Conservation (phyloP, 1,140 invertebrate genomes). For the Drosophila simulans region DNA sequence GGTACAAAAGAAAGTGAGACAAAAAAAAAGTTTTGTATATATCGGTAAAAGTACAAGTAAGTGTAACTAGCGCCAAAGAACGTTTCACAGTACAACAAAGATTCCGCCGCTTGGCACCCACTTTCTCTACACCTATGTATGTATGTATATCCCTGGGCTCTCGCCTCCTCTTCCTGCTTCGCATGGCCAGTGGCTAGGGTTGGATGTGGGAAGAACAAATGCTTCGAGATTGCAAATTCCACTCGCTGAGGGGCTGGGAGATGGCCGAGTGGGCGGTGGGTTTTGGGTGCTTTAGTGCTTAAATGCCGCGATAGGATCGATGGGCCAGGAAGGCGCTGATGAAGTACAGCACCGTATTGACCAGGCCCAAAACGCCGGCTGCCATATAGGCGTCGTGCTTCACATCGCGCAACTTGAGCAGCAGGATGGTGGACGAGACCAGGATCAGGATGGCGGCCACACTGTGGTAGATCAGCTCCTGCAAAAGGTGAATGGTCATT, state of each 20-base stretch:
- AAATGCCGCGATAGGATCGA: constrained; percentile 89
- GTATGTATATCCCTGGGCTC: constrained; percentile 2
- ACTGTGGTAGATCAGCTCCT: constrained; percentile 92
- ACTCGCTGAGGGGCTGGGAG: constrained; percentile 19
- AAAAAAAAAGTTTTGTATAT: constrained; percentile 39
- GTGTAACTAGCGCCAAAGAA: constrained; percentile 53
- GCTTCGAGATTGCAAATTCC: constrained; percentile 53
- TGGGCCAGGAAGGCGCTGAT: constrained; percentile 90
- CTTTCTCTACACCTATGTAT: constrained; percentile 9
- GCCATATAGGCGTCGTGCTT: constrained; percentile 88
- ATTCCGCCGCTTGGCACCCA: constrained; percentile 31
- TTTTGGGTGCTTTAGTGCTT: constrained; percentile 65
- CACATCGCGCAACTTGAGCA: constrained; percentile 86
- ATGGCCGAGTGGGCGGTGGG: constrained; percentile 26
- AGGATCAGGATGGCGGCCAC: constrained; percentile 89
- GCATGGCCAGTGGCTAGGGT: constrained; percentile 10
- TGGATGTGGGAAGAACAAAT: constrained; percentile 27
- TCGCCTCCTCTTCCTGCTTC: not conserved
- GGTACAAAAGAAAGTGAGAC: constrained; percentile 69
- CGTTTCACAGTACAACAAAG: constrained; percentile 65
- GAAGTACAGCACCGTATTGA: constrained; percentile 89
- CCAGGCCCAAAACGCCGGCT: constrained; percentile 90
- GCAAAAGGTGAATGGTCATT: constrained; percentile 16
- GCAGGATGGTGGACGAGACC: constrained; percentile 87
- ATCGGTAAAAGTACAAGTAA: constrained; percentile 47